These are phyloP conservation scores for Malaclemys terrapin DNA, from an alignment of 2,113 vertebrate species.

Conservation along the genomic window DNA sequence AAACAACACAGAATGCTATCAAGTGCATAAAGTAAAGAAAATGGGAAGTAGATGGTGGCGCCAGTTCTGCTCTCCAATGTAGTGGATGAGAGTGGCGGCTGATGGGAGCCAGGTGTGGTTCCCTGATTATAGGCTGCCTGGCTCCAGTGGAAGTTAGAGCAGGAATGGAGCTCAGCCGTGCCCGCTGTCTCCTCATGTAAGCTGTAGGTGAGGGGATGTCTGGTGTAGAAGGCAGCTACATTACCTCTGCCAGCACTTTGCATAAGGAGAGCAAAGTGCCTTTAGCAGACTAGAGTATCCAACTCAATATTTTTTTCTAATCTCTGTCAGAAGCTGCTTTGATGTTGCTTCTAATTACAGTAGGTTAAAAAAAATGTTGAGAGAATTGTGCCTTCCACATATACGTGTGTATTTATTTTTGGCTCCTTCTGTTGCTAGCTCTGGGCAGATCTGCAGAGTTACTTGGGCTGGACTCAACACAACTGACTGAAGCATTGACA, in stretches of 20 bases:
- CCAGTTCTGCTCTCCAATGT: not conserved
- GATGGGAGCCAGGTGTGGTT: not conserved
- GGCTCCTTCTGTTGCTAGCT: constrained; percentile 76
- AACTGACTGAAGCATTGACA: constrained; percentile 92
- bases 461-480: constrained; percentile 90
- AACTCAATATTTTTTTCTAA: not conserved
- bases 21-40: not conserved
- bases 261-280: not conserved
- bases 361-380: not conserved
- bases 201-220: not conserved
- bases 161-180: not conserved
- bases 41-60: not conserved
- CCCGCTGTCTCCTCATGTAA: no score
- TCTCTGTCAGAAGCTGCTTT: not conserved
- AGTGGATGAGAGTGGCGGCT: not conserved
- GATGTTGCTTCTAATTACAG: not conserved
- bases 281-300: not conserved
- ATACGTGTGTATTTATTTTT: not conserved
- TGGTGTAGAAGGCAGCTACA: not conserved
- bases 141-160: not conserved
- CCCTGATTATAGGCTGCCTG: not conserved
- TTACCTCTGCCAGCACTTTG: not conserved
- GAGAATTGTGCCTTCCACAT: not conserved
- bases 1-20: not conserved
- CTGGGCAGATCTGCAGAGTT: constrained; percentile 90